phyloP scores from a whole-genome alignment of 1,140 invertebrate genomes.

The Globodera rostochiensis region DNA sequence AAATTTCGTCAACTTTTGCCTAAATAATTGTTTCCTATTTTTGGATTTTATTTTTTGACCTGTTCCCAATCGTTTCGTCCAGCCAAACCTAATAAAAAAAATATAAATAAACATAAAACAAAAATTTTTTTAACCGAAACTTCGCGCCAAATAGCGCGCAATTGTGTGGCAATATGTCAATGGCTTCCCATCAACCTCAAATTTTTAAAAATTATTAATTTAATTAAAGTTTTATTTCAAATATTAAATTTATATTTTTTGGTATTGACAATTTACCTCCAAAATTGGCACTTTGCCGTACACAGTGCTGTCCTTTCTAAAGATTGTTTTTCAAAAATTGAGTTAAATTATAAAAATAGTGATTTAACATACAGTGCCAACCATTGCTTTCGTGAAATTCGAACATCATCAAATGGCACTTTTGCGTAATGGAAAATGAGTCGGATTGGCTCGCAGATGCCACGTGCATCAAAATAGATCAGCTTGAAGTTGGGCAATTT shows the following conservation, averaged over 20 bases:
- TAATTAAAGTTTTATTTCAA: background rate
- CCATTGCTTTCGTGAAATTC: constrained; percentile 47
- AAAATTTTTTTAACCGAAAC: constrained; percentile 35
- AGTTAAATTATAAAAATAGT: background rate
- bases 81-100: constrained; percentile 27
- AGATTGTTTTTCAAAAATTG: background rate
- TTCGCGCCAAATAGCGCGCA: constrained; percentile 46
- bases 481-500: constrained; percentile 25
- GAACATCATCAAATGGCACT: constrained; percentile 35
- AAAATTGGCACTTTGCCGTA: constrained; percentile 51
- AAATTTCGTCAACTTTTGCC: constrained; percentile 42
- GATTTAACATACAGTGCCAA: constrained; percentile 42
- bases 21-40: background rate
- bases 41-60: background rate
- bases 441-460: constrained; percentile 26
- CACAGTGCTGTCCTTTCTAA: constrained; percentile 28
- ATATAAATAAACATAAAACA: background rate
- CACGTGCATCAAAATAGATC: constrained; percentile 30
- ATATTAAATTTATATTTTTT: constrained; percentile 11
- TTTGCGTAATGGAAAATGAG: constrained; percentile 31
- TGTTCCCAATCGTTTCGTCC: constrained; percentile 39
- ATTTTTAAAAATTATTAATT: background rate
- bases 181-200: constrained; percentile 42
- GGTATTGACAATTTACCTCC: constrained; percentile 26
- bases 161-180: constrained; percentile 44